Evolutionary conservation across 2,113 vertebrate species (phyloP).

Genomic region (Rhinolophus ferrumequinum): DNA sequence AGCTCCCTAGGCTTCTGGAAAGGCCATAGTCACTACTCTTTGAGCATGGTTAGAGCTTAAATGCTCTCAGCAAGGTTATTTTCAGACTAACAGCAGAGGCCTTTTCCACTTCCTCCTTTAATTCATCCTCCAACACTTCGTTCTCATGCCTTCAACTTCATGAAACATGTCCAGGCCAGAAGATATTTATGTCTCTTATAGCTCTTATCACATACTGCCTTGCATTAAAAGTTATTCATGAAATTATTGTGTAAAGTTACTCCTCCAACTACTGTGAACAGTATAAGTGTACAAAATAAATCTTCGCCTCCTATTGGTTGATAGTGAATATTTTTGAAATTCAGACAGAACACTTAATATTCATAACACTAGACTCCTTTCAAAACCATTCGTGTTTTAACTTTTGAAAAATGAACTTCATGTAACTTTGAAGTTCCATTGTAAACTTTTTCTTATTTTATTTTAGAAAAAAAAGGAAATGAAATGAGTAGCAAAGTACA

Average conservation of each 20-base stretch:
- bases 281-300: not conserved
- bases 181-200: not conserved
- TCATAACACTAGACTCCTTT: constrained; percentile 22
- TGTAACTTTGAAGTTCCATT: constrained; percentile 27
- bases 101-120: not conserved
- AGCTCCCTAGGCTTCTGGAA: not conserved
- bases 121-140: not conserved
- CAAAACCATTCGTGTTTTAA: constrained; percentile 10
- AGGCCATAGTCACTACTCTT: not conserved
- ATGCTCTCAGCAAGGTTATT: not conserved
- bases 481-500: not conserved
- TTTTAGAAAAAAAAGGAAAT: constrained; percentile 37
- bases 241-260: not conserved
- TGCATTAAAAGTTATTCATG: not conserved
- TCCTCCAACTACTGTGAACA: not conserved
- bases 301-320: not conserved
- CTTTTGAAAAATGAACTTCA: constrained; percentile 54
- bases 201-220: not conserved
- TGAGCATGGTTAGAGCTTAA: not conserved
- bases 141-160: not conserved
- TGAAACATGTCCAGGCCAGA: not conserved
- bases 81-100: not conserved
- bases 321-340: constrained; percentile 28
- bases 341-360: constrained; percentile 23
- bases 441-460: constrained; percentile 30